A percentile compares a stretch with the other conserved stretches of the same genome.
Evolutionary conservation across 2,113 vertebrate species (phyloP).

Genomic region (Seriola aureovittata): DNA sequence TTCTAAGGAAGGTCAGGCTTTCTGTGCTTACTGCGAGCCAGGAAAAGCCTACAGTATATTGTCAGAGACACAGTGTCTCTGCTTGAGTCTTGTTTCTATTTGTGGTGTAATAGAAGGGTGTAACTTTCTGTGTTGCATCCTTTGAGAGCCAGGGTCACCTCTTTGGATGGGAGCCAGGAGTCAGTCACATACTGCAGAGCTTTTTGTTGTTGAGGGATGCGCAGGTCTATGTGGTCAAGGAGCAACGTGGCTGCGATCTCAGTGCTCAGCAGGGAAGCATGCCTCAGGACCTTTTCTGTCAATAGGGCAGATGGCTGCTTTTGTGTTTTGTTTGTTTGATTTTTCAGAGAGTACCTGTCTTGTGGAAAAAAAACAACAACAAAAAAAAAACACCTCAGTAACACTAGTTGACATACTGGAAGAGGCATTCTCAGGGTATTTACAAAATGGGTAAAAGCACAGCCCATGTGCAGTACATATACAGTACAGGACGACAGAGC

Average conservation of each 20-base stretch:
- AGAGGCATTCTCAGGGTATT: constrained; percentile 1
- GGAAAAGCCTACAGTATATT: constrained; percentile 33
- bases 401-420: background rate
- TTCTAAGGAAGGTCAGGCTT: constrained; percentile 14
- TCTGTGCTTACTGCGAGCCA: constrained; percentile 15
- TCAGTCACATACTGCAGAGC: constrained; percentile 47
- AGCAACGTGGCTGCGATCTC: constrained; percentile 58
- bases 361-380: background rate
- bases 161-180: constrained; percentile 51
- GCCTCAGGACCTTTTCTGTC: constrained; percentile 55
- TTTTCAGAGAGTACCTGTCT: constrained; percentile 25
- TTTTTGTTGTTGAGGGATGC: constrained; percentile 55
- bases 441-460: background rate
- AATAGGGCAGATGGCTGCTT: constrained; percentile 58
- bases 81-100: constrained; percentile 70
- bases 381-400: background rate
- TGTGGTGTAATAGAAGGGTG: constrained; percentile 29
- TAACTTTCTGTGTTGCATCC: constrained; percentile 44
- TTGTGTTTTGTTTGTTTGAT: constrained; percentile 37
- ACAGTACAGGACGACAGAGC: background rate
- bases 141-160: constrained; percentile 56
- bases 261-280: constrained; percentile 45
- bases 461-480: background rate
- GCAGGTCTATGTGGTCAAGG: constrained; percentile 47
- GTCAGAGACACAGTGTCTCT: constrained; percentile 62